Evolutionary conservation across 2,888 invertebrate species (phyloP), one percentile per base, ranked within the genome.

Genomic region (Mesochorus sp.): DNA sequence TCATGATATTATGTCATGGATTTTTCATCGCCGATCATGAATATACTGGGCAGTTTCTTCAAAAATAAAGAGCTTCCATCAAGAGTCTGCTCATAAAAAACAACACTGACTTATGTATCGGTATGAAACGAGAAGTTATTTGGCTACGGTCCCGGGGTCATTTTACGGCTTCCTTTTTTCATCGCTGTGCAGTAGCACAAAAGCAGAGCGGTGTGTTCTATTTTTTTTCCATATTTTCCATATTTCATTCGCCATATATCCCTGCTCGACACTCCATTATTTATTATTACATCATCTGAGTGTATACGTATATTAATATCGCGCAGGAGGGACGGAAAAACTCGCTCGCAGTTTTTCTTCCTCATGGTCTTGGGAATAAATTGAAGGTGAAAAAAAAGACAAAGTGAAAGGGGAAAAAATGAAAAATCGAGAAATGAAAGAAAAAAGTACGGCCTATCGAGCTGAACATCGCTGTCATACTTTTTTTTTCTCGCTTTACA

Each of bases 221-320:
- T 64, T 62, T 51, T 53, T 42, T 17, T 2, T 21, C 37, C 12
- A 17, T 28, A 31, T 34, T 53, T 51, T 66, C 26, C n/a, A 51
- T 66, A 51, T 66, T 57, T 66, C 42, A 26, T 44, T 51, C 24
- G 24, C 10, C 42, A 42, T 68, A 14, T 44, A 67, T 51, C 12
- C 47, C 19, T 19, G 47, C 59, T 59, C 70, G 76, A 71, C 64
- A 71, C 64, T 57, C 71, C 64, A 51, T 74, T 61, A 70, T 76
- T 70, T 70, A 70, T 70, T 64, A 57, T 76, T 70, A 57, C 21
- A 62, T 68, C 28, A 66, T 57, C 21, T 12, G 3, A 24, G 19
- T 34, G 31, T 44, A 31, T 62, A 44, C 3, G 44, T 47, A 62
- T 51, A 61, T 61, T 19, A 51, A 53, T 31, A 31, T 19, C 44